Conservation (phyloP, 2,113 vertebrate species). For the Odocoileus virginianus region DNA sequence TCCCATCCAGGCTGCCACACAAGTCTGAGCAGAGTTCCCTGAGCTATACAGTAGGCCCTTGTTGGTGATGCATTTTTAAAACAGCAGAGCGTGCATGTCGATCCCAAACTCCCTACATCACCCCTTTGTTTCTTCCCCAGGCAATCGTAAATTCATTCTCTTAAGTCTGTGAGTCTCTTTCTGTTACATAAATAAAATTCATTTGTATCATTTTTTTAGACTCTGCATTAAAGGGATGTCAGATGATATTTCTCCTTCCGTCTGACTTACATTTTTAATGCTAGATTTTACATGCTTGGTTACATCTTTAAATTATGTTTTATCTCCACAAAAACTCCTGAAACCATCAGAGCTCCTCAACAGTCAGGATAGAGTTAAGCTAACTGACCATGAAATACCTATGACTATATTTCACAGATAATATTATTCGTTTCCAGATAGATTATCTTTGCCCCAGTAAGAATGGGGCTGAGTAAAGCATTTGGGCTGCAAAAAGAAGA, state of each 20-base stretch:
- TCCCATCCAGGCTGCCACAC: not conserved
- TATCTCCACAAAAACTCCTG: not conserved
- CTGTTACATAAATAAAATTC: not conserved
- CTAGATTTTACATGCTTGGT: not conserved
- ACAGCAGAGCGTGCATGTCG: accelerated
- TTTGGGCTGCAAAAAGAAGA: not conserved
- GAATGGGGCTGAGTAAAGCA: not conserved
- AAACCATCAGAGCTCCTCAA: not conserved
- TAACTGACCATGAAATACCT: not conserved
- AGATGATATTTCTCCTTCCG: not conserved
- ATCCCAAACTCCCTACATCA: not conserved
- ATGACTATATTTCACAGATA: not conserved
- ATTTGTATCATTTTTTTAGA: not conserved
- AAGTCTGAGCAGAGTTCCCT: not conserved
- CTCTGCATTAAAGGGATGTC: not conserved
- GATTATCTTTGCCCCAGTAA: not conserved
- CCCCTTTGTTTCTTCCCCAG: not conserved
- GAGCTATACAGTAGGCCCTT: not conserved
- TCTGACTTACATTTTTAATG: not conserved
- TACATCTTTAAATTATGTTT: not conserved
- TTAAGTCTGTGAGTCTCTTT: not conserved
- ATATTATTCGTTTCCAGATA: not conserved
- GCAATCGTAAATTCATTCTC: not conserved
- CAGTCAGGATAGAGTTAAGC: not conserved
- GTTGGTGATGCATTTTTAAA: not conserved